Evolutionary conservation across 2,113 vertebrate species (phyloP).

Genomic region (Sylvicapra grimmia): DNA sequence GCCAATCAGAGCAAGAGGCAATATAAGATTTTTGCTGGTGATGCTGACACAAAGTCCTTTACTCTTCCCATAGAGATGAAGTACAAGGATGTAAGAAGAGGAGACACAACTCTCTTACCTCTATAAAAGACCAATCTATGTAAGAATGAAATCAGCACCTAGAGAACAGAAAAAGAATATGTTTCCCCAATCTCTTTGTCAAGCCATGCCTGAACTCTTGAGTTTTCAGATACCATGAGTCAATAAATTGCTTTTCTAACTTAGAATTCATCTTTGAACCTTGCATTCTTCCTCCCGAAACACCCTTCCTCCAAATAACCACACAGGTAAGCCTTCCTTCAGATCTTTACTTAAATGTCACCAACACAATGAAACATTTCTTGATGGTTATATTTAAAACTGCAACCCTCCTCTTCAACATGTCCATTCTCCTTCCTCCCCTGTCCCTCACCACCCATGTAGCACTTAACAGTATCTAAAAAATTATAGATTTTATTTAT

Average conservation of each 20-base stretch:
- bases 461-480: neutral
- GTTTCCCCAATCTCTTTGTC: neutral
- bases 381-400: neutral
- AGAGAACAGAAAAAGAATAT: neutral
- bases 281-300: neutral
- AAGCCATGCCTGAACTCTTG: neutral
- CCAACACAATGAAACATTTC: neutral
- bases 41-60: neutral
- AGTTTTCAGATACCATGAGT: neutral
- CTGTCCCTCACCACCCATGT: neutral
- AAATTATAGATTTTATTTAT: neutral
- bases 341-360: neutral
- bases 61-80: neutral
- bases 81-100: neutral
- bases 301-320: neutral
- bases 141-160: neutral
- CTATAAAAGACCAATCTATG: neutral
- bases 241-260: constrained; percentile 2
- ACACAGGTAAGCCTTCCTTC: neutral
- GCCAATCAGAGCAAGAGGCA: neutral
- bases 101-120: neutral
- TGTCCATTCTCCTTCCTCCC: neutral
- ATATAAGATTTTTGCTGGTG: neutral
- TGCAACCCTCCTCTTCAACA: neutral
- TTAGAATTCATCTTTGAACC: neutral